Conservation (phyloP, 2,888 invertebrate species). For the Lissonota sp. region DNA sequence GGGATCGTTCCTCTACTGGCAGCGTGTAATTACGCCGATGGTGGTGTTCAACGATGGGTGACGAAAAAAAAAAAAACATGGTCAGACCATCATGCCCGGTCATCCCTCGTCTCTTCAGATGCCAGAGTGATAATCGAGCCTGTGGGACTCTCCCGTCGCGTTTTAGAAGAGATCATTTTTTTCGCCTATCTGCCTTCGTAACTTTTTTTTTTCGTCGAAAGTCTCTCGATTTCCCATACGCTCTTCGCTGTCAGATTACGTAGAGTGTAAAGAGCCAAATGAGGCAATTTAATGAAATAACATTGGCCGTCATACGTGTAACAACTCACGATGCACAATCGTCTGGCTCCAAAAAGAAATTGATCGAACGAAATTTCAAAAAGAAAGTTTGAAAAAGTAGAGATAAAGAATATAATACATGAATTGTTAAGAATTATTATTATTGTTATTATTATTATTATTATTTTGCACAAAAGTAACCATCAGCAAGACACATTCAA, state of each 20-base stretch:
- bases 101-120: constrained; percentile 3
- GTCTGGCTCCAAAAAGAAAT: neutral
- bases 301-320: constrained; percentile 63
- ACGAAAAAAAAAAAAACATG: constrained; percentile 59
- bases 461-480: too few species aligned
- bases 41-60: constrained; percentile 59
- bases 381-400: too few species aligned
- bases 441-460: too few species aligned
- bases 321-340: constrained; percentile 61
- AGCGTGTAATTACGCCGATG: constrained; percentile 58
- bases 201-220: constrained; percentile 49
- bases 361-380: too few species aligned
- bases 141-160: constrained; percentile 49
- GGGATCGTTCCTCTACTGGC: constrained; percentile 9
- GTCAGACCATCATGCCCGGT: constrained; percentile 45
- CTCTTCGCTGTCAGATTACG: neutral
- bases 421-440: too few species aligned
- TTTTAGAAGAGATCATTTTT: constrained; percentile 54
- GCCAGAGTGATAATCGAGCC: constrained; percentile 59
- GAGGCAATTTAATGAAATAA: constrained; percentile 63
- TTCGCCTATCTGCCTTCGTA: constrained; percentile 37
- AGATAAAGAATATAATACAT: too few species aligned
- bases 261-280: constrained; percentile 49
- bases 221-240: constrained; percentile 29
- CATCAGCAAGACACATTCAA: too few species aligned